A percentile compares a stretch with the other conserved stretches of the same genome.
Evolutionary conservation across 35 echinoderm and acorn worm genomes (phyloP).

Genomic region (Holothuria glaberrima): DNA sequence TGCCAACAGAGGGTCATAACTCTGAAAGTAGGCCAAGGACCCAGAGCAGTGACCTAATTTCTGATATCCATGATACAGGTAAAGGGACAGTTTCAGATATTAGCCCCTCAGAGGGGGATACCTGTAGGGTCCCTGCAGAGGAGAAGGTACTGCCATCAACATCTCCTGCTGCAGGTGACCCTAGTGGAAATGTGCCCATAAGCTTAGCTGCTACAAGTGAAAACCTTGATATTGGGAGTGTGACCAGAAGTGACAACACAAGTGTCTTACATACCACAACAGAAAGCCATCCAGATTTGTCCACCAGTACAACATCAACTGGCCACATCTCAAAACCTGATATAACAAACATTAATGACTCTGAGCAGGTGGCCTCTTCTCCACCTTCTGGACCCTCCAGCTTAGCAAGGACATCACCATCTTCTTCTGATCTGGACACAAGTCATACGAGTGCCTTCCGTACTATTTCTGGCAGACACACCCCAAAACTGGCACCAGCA

Average conservation of each 20-base stretch:
- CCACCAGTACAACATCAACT: conserved; percentile 6
- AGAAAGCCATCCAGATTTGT: conserved; percentile 40
- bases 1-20: conserved; percentile 21
- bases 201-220: neutral
- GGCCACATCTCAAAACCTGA: conserved; percentile 5
- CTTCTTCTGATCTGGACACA: conserved; percentile 25
- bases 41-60: conserved; percentile 46
- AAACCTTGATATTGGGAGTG: neutral
- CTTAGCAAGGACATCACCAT: neutral
- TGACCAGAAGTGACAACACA: neutral
- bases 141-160: neutral
- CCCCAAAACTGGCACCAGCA: conserved; percentile 49
- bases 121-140: neutral
- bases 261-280: neutral
- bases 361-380: neutral
- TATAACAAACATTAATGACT: neutral
- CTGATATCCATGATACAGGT: conserved; percentile 35
- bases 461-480: conserved; percentile 62
- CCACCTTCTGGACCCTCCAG: conserved; percentile 17
- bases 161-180: conserved; percentile 4
- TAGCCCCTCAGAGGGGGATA: neutral
- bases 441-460: conserved; percentile 85
- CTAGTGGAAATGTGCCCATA: neutral
- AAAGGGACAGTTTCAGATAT: neutral
- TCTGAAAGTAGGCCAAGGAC: neutral